A percentile compares a stretch with the other conserved stretches of the same genome.
Evolutionary conservation across 35 echinoderm and acorn worm genomes (phyloP).

Genomic region (Chiridota heheva): DNA sequence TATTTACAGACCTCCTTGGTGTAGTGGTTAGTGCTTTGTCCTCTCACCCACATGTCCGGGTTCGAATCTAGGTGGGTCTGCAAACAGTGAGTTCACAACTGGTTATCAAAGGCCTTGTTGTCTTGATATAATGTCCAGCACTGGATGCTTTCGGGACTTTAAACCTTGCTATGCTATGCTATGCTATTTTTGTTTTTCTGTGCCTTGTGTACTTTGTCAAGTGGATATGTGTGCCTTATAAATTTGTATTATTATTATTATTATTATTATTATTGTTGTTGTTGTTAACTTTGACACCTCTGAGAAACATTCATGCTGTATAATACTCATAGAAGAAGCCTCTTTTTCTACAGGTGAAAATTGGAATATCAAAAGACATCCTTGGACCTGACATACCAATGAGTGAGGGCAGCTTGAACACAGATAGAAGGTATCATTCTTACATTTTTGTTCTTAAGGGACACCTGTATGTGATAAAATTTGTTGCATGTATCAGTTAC

Average conservation of each 20-base stretch:
- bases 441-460: neutral
- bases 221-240: no score
- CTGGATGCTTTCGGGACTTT: no score
- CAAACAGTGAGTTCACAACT: no score
- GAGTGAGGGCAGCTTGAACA: conserved; percentile 20
- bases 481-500: neutral
- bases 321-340: neutral
- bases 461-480: neutral
- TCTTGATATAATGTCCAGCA: no score
- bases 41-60: no score
- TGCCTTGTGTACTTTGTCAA: neutral
- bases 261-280: neutral
- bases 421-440: conserved; percentile 35
- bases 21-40: no score
- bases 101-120: no score
- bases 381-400: conserved; percentile 72
- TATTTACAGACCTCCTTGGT: no score
- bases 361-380: conserved; percentile 85
- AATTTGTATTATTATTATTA: no score
- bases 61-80: no score
- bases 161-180: no score
- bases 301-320: neutral
- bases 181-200: no score
- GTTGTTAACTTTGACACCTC: neutral
- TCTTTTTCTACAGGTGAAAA: conserved; percentile 47